Conservation (phyloP, 2,113 vertebrate genomes). For the Macrotus californicus region DNA sequence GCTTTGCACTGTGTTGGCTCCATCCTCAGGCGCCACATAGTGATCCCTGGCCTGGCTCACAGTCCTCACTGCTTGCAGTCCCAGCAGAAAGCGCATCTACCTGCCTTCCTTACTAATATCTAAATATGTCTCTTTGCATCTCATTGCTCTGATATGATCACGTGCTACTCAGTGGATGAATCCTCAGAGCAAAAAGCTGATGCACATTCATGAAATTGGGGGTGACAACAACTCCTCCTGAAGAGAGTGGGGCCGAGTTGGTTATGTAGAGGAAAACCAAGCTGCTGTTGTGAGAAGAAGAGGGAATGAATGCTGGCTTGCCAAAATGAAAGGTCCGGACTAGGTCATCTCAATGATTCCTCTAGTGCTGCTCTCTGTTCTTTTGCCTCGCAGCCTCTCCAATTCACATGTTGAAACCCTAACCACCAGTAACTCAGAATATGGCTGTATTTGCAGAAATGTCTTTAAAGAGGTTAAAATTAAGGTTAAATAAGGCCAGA, state of each 20-base stretch:
- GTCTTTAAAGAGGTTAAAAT: not conserved
- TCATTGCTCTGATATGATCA: not conserved
- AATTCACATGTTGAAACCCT: too few relatives aligned
- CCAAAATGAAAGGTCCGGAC: not conserved
- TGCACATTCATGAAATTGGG: not conserved
- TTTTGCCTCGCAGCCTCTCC: not conserved
- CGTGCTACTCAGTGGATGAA: not conserved
- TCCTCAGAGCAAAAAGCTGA: not conserved
- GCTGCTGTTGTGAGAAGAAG: not conserved
- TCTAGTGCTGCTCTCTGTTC: not conserved
- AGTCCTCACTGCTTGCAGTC: not conserved
- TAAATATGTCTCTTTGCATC: not conserved
- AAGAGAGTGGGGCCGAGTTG: not conserved
- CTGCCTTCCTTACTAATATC: not conserved
- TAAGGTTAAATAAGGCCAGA: not conserved
- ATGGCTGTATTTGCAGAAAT: not conserved
- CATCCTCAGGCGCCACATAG: not conserved
- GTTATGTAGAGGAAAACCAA: not conserved
- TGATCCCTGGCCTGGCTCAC: not conserved
- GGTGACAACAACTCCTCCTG: not conserved
- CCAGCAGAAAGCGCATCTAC: not conserved
- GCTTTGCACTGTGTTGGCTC: not conserved
- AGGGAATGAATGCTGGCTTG: not conserved
- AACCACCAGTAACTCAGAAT: not conserved
- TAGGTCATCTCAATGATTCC: not conserved